Evolutionary conservation across 2,797 vertebrate genomes (phyloP), one percentile per base, ranked within the genome.

Genomic region (Apogon hyalosoma): DNA sequence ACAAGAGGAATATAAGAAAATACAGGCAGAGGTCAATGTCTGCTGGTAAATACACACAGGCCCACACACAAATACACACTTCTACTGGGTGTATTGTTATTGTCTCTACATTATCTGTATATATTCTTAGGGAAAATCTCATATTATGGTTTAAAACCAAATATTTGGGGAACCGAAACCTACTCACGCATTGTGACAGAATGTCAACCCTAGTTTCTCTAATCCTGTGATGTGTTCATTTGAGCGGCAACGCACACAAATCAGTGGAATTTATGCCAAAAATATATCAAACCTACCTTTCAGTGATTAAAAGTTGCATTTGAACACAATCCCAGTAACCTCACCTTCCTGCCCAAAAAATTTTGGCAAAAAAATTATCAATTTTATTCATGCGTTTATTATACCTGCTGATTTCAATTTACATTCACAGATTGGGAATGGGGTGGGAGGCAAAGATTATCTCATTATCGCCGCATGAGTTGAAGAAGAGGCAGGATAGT

Each of bases 381-480:
- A 54, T 48, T 64, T 50, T 36, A 63, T 51, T 41, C 46, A 48
- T 46, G 33, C 42, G 7, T 31, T 33, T 28, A 48, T 54, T 49
- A 11, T 61, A 73, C 42, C 45, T 16, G 9, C 50, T 56, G 38
- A 41, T 73, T 15, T 18, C 46, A 47, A 42, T 69, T 55, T 40
- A 31, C 47, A 21, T 64, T 47, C 57, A 31, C 42, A 38, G 39
- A 24, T 24, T 24, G 21, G 21, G 21, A 24, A 24, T 24, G 21
- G 21, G 21, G 21, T 24, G 36, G 28, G 47, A 11, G 36, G 42
- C 18, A 13, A 36, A 42, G 21, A 19, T 53, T 68, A 43, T 31
- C 21, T 64, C 41, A 57, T 75, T 55, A 69, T 65, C 69, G 28
- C 52, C 45, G 47, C 56, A 36, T 51, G 57, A 12, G 3, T 8